A percentile compares a stretch with the other conserved stretches of the same genome.
Conservation (phyloP, 2,888 invertebrate species). For the Melinaea marsaeus region DNA sequence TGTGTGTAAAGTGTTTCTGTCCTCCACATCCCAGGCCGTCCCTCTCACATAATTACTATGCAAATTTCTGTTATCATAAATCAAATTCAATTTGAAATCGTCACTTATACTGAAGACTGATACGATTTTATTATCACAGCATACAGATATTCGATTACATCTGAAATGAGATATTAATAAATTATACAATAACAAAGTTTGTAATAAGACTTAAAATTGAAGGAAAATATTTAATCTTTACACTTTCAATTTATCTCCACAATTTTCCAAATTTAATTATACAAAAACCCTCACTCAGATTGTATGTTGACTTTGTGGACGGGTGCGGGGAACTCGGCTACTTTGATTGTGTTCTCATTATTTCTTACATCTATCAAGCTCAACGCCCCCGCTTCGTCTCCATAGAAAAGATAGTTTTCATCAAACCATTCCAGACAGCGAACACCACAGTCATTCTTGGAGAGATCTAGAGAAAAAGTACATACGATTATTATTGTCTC, state of each 20-base stretch:
- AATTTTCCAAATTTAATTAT: background rate
- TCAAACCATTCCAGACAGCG: slow-evolving; percentile 66
- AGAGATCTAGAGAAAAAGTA: slow-evolving; percentile 49
- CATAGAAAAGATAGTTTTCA: slow-evolving; percentile 58
- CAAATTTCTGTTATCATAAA: slow-evolving; percentile 55
- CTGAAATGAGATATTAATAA: slow-evolving; percentile 39
- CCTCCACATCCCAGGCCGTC: slow-evolving; percentile 68
- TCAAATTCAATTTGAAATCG: slow-evolving; percentile 39
- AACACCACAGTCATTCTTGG: slow-evolving; percentile 57
- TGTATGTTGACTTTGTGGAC: slow-evolving; percentile 58
- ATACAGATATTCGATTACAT: slow-evolving; percentile 56
- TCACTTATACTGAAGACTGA: slow-evolving; percentile 54
- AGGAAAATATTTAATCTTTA: no score
- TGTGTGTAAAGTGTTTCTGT: slow-evolving; percentile 61
- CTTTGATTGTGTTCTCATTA: slow-evolving; percentile 39
- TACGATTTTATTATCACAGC: slow-evolving; percentile 68
- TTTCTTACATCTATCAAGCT: slow-evolving; percentile 57
- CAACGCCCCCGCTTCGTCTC: slow-evolving; percentile 66
- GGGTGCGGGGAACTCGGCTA: slow-evolving; percentile 59
- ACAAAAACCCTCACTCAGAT: slow-evolving; percentile 49
- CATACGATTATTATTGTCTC: background rate
- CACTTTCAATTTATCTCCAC: no score
- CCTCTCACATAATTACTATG: slow-evolving; percentile 75
- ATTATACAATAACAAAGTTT: no score
- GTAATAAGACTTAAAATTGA: no score